phyloP scores from a whole-genome alignment of 2,888 invertebrate species.

The Caprella mutica region DNA sequence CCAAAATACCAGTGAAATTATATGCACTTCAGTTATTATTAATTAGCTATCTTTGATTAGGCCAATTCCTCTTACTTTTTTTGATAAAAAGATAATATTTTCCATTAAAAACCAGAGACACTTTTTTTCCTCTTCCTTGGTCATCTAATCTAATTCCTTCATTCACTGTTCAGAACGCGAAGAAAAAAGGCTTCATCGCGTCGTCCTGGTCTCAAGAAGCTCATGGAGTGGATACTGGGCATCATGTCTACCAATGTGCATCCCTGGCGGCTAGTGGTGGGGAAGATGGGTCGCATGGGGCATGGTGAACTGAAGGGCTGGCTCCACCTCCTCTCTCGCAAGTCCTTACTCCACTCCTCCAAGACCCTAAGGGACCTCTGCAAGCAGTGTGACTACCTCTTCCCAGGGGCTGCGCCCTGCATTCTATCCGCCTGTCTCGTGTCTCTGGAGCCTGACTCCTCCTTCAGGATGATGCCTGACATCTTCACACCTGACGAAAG shows the following conservation, averaged over 20 bases:
- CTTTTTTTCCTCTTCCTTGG: too few relatives aligned
- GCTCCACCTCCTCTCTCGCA: constrained; percentile 85
- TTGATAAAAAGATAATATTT: too few relatives aligned
- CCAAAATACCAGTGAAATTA: too few relatives aligned
- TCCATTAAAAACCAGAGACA: too few relatives aligned
- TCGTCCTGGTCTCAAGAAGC: constrained; percentile 73
- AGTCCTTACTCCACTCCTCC: constrained; percentile 75
- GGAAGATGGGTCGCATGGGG: constrained; percentile 88
- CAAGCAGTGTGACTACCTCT: constrained; percentile 65
- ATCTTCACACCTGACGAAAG: constrained; percentile 85
- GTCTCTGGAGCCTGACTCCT: constrained; percentile 80
- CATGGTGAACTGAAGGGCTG: constrained; percentile 96
- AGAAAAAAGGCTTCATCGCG: constrained; percentile 75
- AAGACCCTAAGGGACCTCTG: constrained; percentile 82
- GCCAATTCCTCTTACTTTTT: too few relatives aligned
- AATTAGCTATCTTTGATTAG: too few relatives aligned
- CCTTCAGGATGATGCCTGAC: constrained; percentile 82
- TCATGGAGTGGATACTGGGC: constrained; percentile 93
- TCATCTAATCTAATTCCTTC: background rate
- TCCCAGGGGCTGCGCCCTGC: constrained; percentile 71
- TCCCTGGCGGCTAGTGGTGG: constrained; percentile 93
- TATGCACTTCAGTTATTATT: too few relatives aligned
- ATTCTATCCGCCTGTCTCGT: constrained; percentile 96
- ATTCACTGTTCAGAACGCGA: constrained; percentile 39
- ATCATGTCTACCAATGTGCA: constrained; percentile 85